These are phyloP conservation scores for Euzophera pinguis DNA, from an alignment of 2,888 invertebrate genomes.

Conservation along the genomic window DNA sequence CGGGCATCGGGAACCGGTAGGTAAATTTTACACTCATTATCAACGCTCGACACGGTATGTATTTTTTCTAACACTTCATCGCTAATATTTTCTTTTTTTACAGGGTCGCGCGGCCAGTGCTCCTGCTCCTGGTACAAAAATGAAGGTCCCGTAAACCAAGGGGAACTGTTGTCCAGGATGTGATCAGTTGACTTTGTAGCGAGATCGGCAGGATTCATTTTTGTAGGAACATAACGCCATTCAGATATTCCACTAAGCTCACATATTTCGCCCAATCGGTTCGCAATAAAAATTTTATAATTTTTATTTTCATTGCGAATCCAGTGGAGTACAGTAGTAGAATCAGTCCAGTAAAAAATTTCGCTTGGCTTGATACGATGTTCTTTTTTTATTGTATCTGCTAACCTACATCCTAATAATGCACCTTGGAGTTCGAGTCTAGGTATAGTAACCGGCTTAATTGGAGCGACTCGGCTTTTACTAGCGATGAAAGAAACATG, in stretches of 20 bases:
- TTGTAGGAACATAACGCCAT: too few species aligned
- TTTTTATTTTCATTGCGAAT: neutral
- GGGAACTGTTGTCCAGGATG: too few species aligned
- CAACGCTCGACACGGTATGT: too few species aligned
- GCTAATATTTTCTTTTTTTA: neutral
- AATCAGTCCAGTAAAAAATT: neutral
- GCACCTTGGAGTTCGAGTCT: neutral
- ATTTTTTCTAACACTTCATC: neutral
- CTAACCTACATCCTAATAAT: neutral
- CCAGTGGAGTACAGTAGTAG: neutral
- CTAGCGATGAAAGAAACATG: neutral
- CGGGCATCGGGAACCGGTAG: slow-evolving; percentile 13
- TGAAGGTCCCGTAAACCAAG: neutral
- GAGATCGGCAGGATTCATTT: neutral
- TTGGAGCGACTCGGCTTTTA: too few species aligned
- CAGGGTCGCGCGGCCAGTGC: neutral
- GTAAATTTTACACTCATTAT: neutral
- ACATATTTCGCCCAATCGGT: neutral
- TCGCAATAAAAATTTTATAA: neutral
- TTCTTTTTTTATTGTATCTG: neutral
- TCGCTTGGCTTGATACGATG: neutral
- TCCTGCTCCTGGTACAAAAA: neutral
- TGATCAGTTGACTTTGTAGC: slow-evolving; percentile 11
- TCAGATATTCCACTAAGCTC: too few species aligned
- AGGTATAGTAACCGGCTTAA: neutral